A percentile compares a stretch with the other conserved stretches of the same genome.
Conservation (phyloP, 1,140 invertebrate genomes). For the Drosophila repletoides region DNA sequence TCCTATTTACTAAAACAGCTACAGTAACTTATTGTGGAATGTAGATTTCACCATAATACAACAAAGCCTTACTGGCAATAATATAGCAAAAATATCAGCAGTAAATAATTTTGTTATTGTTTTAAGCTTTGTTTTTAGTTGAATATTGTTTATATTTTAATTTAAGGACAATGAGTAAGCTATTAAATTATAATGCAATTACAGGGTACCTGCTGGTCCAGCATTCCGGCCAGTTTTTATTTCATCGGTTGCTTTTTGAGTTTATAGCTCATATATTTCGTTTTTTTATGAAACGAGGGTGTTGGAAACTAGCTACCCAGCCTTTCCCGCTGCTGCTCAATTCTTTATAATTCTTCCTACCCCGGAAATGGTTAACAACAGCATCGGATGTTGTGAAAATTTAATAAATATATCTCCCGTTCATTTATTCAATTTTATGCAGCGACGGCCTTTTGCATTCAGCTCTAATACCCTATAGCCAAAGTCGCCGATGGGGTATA, state of each 20-base stretch:
- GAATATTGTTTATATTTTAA: too few species aligned
- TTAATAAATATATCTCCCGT: constrained; percentile 72
- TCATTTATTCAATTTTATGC: constrained; percentile 58
- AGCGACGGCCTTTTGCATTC: constrained; percentile 20
- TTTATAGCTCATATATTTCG: constrained; percentile 71
- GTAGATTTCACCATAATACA: too few species aligned
- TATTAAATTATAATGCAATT: too few species aligned
- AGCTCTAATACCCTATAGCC: constrained; percentile 18
- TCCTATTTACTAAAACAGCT: too few species aligned
- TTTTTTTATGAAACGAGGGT: constrained; percentile 36
- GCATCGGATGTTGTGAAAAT: constrained; percentile 75
- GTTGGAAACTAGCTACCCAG: not conserved
- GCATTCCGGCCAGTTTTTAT: constrained; percentile 18
- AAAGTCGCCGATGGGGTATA: too few species aligned
- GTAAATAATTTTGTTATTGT: too few species aligned
- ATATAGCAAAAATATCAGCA: too few species aligned
- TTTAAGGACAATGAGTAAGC: too few species aligned
- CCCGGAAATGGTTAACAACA: constrained; percentile 73
- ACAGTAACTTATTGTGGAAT: too few species aligned
- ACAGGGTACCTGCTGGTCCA: not conserved
- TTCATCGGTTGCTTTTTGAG: constrained; percentile 61
- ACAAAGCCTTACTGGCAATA: too few species aligned
- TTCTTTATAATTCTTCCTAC: not conserved
- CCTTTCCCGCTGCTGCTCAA: not conserved
- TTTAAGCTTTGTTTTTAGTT: too few species aligned